phyloP scores from a whole-genome alignment of 2,113 vertebrate species.

The Pterocles burchelli region DNA sequence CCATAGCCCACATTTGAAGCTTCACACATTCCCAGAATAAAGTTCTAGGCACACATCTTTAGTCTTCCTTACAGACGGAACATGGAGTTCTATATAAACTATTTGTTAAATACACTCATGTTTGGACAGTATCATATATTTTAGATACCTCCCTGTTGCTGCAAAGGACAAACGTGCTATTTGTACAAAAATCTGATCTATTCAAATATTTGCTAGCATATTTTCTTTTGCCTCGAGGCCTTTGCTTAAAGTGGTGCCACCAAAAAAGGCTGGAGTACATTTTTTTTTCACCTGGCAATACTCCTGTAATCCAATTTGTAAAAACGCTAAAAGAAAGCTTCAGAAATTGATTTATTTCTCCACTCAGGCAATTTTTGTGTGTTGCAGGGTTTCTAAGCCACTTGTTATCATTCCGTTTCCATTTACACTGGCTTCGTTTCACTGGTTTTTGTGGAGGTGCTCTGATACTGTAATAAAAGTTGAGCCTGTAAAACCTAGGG shows the following conservation, averaged over 20 bases:
- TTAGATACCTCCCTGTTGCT: neutral
- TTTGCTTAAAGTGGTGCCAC: neutral
- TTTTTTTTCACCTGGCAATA: neutral
- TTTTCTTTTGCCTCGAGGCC: neutral
- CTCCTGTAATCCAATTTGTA: slow-evolving; percentile 31
- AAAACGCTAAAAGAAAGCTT: neutral
- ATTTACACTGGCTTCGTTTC: neutral
- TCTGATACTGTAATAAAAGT: neutral
- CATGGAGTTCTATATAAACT: neutral
- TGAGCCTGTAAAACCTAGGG: neutral
- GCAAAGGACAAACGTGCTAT: neutral
- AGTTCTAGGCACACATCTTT: neutral
- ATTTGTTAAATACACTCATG: neutral
- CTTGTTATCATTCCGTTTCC: slow-evolving; percentile 6
- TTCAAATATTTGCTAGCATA: neutral
- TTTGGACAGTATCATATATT: neutral
- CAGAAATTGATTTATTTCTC: neutral
- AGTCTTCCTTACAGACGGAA: neutral
- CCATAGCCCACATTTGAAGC: neutral
- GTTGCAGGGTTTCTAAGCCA: neutral
- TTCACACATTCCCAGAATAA: neutral
- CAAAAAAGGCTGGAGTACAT: neutral
- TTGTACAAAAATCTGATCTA: neutral
- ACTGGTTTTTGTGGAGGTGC: neutral
- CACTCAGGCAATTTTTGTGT: neutral